Percentiles rank a stretch among this genome's conserved stretches.
Evolutionary conservation across 37 sponge, comb jelly and placozoan genomes (phyloP).

Genomic region (Halichondria panicea): DNA sequence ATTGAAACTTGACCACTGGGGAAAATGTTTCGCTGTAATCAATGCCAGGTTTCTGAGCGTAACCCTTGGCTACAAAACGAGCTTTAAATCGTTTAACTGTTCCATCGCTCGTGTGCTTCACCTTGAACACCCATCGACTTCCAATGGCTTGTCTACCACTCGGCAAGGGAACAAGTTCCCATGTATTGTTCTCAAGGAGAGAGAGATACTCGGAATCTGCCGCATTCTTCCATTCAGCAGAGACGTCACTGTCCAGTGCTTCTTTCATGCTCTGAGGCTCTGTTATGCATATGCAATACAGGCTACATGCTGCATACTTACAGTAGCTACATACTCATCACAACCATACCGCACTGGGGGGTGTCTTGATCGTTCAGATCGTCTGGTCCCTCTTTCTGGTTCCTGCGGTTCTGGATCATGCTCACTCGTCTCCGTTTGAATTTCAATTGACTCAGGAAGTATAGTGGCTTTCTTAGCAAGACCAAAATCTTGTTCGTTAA

Average conservation of each 20-base stretch:
- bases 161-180: constrained; percentile 49
- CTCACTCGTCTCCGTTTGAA: too few relatives aligned
- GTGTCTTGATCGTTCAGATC: too few relatives aligned
- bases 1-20: constrained; percentile 35
- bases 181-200: constrained; percentile 46
- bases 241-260: constrained; percentile 3
- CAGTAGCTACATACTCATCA: neutral
- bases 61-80: constrained; percentile 42
- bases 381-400: neutral
- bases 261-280: constrained; percentile 24
- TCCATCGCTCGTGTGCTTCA: constrained; percentile 33
- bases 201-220: constrained; percentile 52
- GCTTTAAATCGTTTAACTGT: constrained; percentile 45
- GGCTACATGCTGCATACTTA: neutral
- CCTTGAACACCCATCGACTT: constrained; percentile 51
- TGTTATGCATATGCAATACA: neutral
- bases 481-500: too few relatives aligned
- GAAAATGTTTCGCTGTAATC: too few relatives aligned
- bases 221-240: constrained; percentile 42
- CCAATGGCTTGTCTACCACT: constrained; percentile 32
- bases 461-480: too few relatives aligned
- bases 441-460: too few relatives aligned
- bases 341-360: too few relatives aligned
- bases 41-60: constrained; percentile 43
- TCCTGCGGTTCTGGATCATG: too few relatives aligned